Base-by-base conservation (phyloP, 2,888 invertebrate genomes). In the Agonopterix alstromeriana region DNA sequence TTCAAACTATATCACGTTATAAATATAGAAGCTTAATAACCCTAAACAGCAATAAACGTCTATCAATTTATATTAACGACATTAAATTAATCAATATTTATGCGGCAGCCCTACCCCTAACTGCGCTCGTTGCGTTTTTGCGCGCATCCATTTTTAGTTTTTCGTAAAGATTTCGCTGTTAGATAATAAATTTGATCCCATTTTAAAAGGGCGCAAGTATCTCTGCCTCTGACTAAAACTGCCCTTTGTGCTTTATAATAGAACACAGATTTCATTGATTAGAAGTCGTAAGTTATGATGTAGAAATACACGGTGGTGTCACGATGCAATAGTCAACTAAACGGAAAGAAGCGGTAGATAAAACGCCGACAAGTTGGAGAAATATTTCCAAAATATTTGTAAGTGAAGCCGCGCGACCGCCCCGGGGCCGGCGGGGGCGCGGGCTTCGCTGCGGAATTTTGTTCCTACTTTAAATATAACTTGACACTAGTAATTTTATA, bases 301-400 rank as follows among this genome's bases (percentile, higher is more conserved):
- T 38, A 9, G 5, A 38, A 38, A 27, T 27, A 27, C 27, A 27
- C 5, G 27, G 47, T 17, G 36, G 47, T 49, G 45, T 52, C 4
- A 11, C 38, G 11, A 73, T 65, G 73, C 76, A 73, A 83, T 80
- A 77, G 72, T 68, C 79, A 82, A 70, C 77, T 80, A 81, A 87
- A 83, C 84, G 83, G 83, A 80, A 85, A 86, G 84, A 70, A 84
- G 84, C 85, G 82, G 85, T 78, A 80, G 86, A 86, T 87, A 83
- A 86, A 86, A 85, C 68, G 75, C 78, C 80, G 82, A 82, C 84
- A 84, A 85, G 84, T 86, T 82, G 78, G 77, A 84, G 86, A 88
- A 87, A 88, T 86, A 87, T 87, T 88, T 86, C 79, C 83, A 83
- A 87, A 88, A 88, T 87, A 88, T 88, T 88, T 87, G 83, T 87